Evolutionary conservation across 2,888 invertebrate genomes (phyloP), one percentile per base, ranked within the genome.

Genomic region (Lycocerus yunnanus): DNA sequence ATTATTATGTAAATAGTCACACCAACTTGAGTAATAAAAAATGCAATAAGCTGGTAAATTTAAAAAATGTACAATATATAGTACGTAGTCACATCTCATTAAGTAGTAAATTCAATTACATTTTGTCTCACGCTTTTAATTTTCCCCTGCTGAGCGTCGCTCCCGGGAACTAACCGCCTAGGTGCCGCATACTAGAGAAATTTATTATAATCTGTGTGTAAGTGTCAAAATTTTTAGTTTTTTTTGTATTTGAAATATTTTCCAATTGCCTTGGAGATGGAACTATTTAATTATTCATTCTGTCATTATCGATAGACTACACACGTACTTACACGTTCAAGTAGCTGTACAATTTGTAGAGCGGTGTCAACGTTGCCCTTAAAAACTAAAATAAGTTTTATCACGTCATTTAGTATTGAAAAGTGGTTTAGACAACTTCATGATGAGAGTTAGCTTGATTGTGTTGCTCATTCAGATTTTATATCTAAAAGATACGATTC

Each of bases 401-500:
- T 71, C 71, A 63, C 15, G 27, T 66, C 71, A 66, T 71, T 71
- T 71, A 13, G 59, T 15, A 58, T 66, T 43, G 66, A 71, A 61
- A 21, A 66, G 71, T 71, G 71, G 71, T 71, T 24, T 58, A 59
- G 66, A 66, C 66, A 71, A 58, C 43, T 71, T 58, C 66, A 71
- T 58, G 66, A 71, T 71, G 71, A 71, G 71, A 66, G 14, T 71
- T 66, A 15, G 24, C 58, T 67, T 58, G 6, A 15, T 60, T 11
- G 10, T 71, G 24, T n/a, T 20, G 11, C 24, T 71, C 21, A 16
- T 71, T n/a, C 18, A 18, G 15, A 10, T 63, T 15, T 21, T 71
- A 5, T 59, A 58, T 14, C 15, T 66, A 20, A 58, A 60, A 20
- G 24, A 71, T 11, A 21, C 71, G 11, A 14, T 71, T 60, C 67